A percentile compares a stretch with the other conserved stretches of the same genome.
Evolutionary conservation across 1,140 invertebrate genomes (phyloP).

Genomic region (Eufriesea mexicana): DNA sequence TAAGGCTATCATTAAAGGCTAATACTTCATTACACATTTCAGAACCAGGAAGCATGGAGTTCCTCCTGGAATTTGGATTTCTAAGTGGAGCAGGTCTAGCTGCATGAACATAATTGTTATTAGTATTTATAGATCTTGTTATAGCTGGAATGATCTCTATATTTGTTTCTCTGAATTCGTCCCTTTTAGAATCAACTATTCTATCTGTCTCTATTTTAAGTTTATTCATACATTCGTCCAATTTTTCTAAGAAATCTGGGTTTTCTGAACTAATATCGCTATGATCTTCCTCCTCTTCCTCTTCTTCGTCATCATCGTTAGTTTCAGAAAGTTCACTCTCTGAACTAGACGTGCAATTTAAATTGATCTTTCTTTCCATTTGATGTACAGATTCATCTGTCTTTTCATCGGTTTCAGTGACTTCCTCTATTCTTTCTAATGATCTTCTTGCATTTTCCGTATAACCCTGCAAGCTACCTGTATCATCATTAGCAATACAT

Average conservation of each 20-base stretch:
- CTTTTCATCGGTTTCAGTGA: constrained; percentile 82
- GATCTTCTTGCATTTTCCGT: constrained; percentile 83
- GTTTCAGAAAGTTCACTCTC: constrained; percentile 82
- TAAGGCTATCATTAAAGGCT: constrained; percentile 74
- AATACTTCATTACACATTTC: constrained; percentile 80
- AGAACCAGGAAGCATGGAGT: constrained; percentile 79
- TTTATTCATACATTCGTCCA: constrained; percentile 87
- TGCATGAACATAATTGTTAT: constrained; percentile 67
- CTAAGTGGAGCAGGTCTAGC: constrained; percentile 74
- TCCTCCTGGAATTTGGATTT: constrained; percentile 77
- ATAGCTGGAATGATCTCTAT: constrained; percentile 63
- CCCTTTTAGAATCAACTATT: constrained; percentile 81
- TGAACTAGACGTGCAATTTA: constrained; percentile 70
- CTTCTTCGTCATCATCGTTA: constrained; percentile 82
- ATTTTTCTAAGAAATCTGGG: constrained; percentile 87
- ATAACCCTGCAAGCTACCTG: constrained; percentile 76
- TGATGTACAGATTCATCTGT: constrained; percentile 77
- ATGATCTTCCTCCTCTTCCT: constrained; percentile 85
- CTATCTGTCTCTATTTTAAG: constrained; percentile 88
- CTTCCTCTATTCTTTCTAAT: constrained; percentile 86
- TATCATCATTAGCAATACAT: constrained; percentile 87
- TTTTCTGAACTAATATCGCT: constrained; percentile 85
- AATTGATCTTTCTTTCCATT: constrained; percentile 69
- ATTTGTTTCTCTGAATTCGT: constrained; percentile 71
- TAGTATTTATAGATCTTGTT: constrained; percentile 66